phyloP scores from a whole-genome alignment of 2,888 invertebrate species.

The Sisyra nigra region DNA sequence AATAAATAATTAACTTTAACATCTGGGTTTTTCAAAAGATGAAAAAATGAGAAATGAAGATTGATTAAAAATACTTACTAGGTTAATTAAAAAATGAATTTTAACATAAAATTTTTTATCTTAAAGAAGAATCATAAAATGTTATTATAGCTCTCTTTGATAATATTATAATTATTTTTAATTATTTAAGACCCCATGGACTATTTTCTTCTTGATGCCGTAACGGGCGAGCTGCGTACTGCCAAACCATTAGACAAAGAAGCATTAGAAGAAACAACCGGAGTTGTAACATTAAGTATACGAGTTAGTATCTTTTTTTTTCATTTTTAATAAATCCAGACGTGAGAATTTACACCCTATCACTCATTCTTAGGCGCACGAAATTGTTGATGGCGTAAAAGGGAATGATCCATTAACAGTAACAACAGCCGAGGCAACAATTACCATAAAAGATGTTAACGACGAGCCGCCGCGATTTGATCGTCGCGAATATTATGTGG shows the following conservation, averaged over 20 bases:
- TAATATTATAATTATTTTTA: constrained; percentile 8
- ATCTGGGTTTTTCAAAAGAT: too few species aligned
- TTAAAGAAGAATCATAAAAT: too few species aligned
- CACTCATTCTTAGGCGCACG: constrained; percentile 43
- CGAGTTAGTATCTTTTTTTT: constrained; percentile 31
- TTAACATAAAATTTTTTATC: too few species aligned
- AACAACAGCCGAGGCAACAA: constrained; percentile 54
- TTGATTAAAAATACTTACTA: too few species aligned
- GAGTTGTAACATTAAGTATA: constrained; percentile 60
- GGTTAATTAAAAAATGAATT: too few species aligned
- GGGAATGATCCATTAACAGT: constrained; percentile 50
- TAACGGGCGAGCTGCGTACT: constrained; percentile 65
- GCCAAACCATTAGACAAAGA: constrained; percentile 76
- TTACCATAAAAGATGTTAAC: constrained; percentile 78
- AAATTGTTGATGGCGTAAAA: constrained; percentile 55
- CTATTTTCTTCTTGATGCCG: constrained; percentile 66
- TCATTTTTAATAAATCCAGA: neutral
- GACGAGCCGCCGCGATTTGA: constrained; percentile 79
- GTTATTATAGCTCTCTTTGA: too few species aligned
- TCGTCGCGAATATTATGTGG: constrained; percentile 61
- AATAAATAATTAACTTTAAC: too few species aligned
- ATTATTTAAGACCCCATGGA: constrained; percentile 61
- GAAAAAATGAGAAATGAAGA: too few species aligned
- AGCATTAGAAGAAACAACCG: constrained; percentile 60
- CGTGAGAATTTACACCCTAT: neutral